phyloP scores from a whole-genome alignment of 2,797 vertebrate genomes.

The Galaxias olidus region DNA sequence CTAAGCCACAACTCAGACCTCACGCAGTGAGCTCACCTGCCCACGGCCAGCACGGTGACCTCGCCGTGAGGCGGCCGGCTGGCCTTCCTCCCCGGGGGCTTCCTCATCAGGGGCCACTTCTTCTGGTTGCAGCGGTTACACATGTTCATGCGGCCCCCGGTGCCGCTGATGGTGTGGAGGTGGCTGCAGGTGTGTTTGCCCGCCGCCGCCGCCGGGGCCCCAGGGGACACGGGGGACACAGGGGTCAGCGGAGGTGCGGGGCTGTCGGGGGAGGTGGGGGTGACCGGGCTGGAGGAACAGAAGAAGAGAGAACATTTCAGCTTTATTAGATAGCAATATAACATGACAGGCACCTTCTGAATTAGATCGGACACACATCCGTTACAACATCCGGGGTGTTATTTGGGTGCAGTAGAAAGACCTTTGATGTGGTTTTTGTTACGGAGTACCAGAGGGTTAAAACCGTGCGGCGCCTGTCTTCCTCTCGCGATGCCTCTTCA shows the following conservation, averaged over 20 bases:
- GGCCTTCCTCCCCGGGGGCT: slow-evolving; percentile 68
- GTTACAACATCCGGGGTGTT: no score
- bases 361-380: no score
- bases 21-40: slow-evolving; percentile 76
- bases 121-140: slow-evolving; percentile 91
- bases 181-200: slow-evolving; percentile 88
- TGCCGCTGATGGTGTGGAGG: slow-evolving; percentile 90
- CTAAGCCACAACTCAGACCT: background rate
- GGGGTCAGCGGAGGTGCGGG: slow-evolving; percentile 74
- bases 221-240: slow-evolving; percentile 76
- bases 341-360: no score
- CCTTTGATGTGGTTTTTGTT: no score
- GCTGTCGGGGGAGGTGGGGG: slow-evolving; percentile 59
- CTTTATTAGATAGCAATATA: no score
- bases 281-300: slow-evolving; percentile 37
- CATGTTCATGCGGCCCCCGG: slow-evolving; percentile 77
- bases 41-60: slow-evolving; percentile 93
- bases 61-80: slow-evolving; percentile 76
- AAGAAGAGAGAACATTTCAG: background rate
- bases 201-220: slow-evolving; percentile 62
- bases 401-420: no score
- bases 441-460: no score
- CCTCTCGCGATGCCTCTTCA: no score
- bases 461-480: no score
- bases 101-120: slow-evolving; percentile 88